A percentile compares a stretch with the other conserved stretches of the same genome.
phyloP scores from a whole-genome alignment of 2,797 vertebrate species.

The Triplophysa yarkandensis region DNA sequence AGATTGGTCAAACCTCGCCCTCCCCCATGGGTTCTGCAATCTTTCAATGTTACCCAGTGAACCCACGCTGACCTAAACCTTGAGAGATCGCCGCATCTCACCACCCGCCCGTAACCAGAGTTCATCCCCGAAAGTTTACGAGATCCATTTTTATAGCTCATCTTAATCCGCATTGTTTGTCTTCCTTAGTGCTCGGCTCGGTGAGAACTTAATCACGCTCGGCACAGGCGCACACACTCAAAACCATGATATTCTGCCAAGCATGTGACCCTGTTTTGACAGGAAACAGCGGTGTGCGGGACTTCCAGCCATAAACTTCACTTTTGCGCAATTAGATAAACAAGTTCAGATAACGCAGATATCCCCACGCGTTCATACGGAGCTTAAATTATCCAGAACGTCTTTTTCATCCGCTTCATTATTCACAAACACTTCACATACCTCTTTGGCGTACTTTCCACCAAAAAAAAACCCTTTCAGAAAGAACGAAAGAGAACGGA shows the following conservation, averaged over 20 bases:
- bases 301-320: constrained; percentile 25
- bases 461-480: constrained; percentile 41
- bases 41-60: constrained; percentile 27
- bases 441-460: constrained; percentile 17
- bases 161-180: constrained; percentile 43
- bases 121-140: constrained; percentile 31
- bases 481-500: constrained; percentile 48
- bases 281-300: constrained; percentile 30
- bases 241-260: constrained; percentile 18
- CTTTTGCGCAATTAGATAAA: constrained; percentile 30
- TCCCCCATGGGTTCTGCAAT: constrained; percentile 45
- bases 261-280: constrained; percentile 25
- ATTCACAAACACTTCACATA: constrained; percentile 52
- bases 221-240: constrained; percentile 23
- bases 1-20: constrained; percentile 14
- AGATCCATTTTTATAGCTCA: constrained; percentile 36
- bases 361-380: neutral
- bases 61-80: constrained; percentile 14
- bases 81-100: neutral
- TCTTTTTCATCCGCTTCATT: constrained; percentile 40
- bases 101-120: constrained; percentile 16
- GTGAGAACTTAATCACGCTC: constrained; percentile 2
- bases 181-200: constrained; percentile 33
- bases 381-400: constrained; percentile 44
- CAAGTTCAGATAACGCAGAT: constrained; percentile 20